Evolutionary conservation across 2,797 vertebrate species (phyloP), one percentile per base, ranked within the genome.

Genomic region (Saguinus oedipus): DNA sequence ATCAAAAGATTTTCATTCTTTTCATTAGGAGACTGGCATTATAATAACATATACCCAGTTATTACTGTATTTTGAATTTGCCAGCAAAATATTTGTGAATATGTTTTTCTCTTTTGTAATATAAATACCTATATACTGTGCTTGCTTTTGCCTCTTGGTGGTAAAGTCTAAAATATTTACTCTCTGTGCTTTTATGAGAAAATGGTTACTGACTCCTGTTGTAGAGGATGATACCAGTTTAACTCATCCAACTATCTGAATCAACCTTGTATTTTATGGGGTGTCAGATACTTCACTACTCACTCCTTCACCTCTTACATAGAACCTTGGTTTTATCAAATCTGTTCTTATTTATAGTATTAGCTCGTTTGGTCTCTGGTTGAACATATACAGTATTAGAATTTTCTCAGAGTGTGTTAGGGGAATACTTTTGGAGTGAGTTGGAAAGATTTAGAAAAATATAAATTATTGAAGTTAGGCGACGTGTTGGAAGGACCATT

Each of bases 131-230:
- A 53, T 3, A 44, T 90, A 70, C 74, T 68, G 75, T 50, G 39
- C 72, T 89, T 89, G 84, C 80, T 92, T 97, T 95, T 88, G 27
- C 48, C 30, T 82, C 33, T 90, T 93, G 15, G 22, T 68, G 42
- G 55, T 50, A 81, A 61, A 79, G 8, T 30, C 64, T 85, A 74
- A 86, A 85, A 48, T 57, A 57, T n/a, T 74, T 74, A 36, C 74
- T 89, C 15, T 57, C 15, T 2, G 44, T 14, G 55, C 33, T 44
- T 64, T 94, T 59, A 44, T 11, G 22, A 84, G 26, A 82, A 81
- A 93, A 64, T 50, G 26, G 75, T 94, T 90, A 27, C 1, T 86
- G 27, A 81, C n/a, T 79, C 17, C 57, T 91, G 1, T 82, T 86
- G 1, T 19, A 59, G 19, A 70, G 17, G 61, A 53, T 90, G 59